Percentiles rank a stretch among this genome's conserved stretches.
These are phyloP conservation scores for Chelonus insularis DNA, from an alignment of 1,140 invertebrate species.

Conservation along the genomic window DNA sequence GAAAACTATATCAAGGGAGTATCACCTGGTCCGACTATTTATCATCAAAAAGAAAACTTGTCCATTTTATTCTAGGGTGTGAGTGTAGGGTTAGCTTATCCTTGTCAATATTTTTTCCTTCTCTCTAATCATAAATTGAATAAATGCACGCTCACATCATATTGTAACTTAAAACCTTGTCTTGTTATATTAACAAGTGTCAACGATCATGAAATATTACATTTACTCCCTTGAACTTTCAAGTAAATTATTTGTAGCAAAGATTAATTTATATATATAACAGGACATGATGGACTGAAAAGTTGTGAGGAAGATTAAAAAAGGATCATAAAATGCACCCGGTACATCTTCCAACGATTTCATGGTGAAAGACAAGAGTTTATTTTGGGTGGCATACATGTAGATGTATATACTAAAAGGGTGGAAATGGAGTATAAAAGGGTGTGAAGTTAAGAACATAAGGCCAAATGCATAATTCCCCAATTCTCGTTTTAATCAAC, in stretches of 20 bases:
- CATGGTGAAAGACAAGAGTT: conserved; percentile 11
- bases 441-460: conserved; percentile 12
- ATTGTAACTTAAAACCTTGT: background rate
- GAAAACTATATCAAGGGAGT: background rate
- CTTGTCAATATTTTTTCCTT: conserved; percentile 39
- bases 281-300: conserved; percentile 14
- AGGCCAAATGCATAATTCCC: conserved; percentile 42
- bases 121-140: background rate
- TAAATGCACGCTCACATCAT: background rate
- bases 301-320: background rate
- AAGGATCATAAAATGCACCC: conserved; percentile 32
- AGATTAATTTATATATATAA: conserved; percentile 25
- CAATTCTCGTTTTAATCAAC: conserved; percentile 56
- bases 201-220: background rate
- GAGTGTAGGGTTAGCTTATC: conserved; percentile 44
- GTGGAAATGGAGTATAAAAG: conserved; percentile 8
- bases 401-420: conserved; percentile 5
- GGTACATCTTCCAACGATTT: conserved; percentile 33
- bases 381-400: no score
- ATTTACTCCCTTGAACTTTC: background rate
- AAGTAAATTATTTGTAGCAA: background rate
- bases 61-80: no score
- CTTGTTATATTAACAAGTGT: background rate
- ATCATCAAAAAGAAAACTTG: conserved; percentile 38
- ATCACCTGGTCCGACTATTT: conserved; percentile 51